Base-by-base conservation (phyloP, 2,797 vertebrate species). In the Phataginus tetradactyla region DNA sequence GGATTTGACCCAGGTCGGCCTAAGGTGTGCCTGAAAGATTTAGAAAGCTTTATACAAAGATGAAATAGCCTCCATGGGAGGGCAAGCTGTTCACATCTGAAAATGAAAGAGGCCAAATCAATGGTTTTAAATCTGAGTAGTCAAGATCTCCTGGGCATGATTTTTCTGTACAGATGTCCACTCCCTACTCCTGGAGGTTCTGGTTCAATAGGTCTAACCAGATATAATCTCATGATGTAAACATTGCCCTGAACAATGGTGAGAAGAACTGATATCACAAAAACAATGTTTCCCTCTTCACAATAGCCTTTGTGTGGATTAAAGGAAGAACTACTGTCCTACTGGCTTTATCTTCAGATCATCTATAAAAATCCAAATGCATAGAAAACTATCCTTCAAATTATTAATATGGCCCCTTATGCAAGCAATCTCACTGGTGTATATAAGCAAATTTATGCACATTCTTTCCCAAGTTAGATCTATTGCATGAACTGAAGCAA, bases 91-190 rank as follows among this genome's bases (percentile, higher is more conserved):
- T 95, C n/a, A 87, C 29, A 59, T 95, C 59, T 90, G 34, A 78
- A 92, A 94, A 94, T 64, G 29, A 96, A 96, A 83, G 68, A 83
- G 66, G 63, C 57, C 66, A 95, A 39, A 93, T 90, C 45, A 64
- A 49, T 75, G 49, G 15, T 80, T 96, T 94, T 64, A 68, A 66
- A 90, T 90, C 37, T 17, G 17, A 89, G 95, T 90, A 90, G 32
- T 77, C 25, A 71, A 9, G 71, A 53, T 5, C 27, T 71, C 42
- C 64, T 51, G 18, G 66, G 18, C 45, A 29, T 93, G 55, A 75
- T 95, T 95, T 95, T 85, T 63, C 0, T 71, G 74, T 29, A 57
- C 39, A 55, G 27, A 80, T 53, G 69, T 66, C 49, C 75, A 34
- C 12, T 86, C 20, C 34, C 7, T 15, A 27, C 66, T 92, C 49